These are phyloP conservation scores for Agrochola circellaris DNA, from an alignment of 2,888 invertebrate genomes.

Conservation along the genomic window DNA sequence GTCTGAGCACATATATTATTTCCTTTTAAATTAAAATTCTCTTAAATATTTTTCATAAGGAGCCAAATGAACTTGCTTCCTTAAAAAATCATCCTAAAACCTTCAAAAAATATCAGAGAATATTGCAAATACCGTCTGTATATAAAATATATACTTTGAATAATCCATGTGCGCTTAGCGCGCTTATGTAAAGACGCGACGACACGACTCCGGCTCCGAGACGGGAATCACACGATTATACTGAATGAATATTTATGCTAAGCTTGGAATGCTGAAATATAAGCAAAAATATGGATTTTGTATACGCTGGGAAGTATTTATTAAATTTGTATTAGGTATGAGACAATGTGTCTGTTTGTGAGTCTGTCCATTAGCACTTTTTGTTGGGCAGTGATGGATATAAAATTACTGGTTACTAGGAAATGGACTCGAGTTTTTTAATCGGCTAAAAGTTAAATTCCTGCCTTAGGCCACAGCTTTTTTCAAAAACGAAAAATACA, in stretches of 20 bases:
- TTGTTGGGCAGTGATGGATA: not conserved
- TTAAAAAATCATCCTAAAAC: not conserved
- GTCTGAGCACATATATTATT: not conserved
- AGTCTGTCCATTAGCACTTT: not conserved
- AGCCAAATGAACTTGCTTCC: not conserved
- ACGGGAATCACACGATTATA: conserved; percentile 57
- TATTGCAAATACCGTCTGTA: conserved; percentile 38
- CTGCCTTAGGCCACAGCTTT: no score
- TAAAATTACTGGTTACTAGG: not conserved
- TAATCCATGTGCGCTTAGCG: conserved; percentile 63
- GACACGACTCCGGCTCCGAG: conserved; percentile 37
- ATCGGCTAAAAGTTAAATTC: no score
- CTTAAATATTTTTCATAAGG: conserved; percentile 2
- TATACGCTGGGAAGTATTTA: not conserved
- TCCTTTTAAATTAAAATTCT: not conserved
- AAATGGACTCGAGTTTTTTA: not conserved
- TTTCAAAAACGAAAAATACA: no score
- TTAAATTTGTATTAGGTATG: not conserved
- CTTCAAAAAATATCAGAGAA: conserved; percentile 26
- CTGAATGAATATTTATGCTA: conserved; percentile 60
- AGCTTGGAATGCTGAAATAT: conserved; percentile 33
- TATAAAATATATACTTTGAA: conserved; percentile 62
- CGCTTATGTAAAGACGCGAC: conserved; percentile 44
- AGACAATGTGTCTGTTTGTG: not conserved
- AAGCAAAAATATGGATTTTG: conserved; percentile 37